phyloP scores from a whole-genome alignment of 1,140 invertebrate species.

The Hetaerina americana region DNA sequence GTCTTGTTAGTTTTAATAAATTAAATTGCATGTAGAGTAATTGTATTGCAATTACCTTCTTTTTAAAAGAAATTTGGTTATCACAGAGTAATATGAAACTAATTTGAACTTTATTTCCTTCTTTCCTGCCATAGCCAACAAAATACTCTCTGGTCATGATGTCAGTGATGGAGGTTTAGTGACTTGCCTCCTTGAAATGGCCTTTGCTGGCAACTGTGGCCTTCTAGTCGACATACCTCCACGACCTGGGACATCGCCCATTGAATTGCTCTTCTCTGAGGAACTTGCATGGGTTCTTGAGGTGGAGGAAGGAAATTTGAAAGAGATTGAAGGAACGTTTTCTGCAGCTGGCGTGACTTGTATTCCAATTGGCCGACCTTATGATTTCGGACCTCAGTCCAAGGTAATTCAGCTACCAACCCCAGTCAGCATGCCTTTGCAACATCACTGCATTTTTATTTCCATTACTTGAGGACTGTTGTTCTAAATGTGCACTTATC shows the following conservation, averaged over 20 bases:
- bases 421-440: too few relatives aligned
- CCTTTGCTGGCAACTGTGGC: constrained; percentile 79
- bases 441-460: too few relatives aligned
- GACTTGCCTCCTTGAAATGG: constrained; percentile 87
- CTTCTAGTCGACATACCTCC: constrained; percentile 50
- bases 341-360: constrained; percentile 45
- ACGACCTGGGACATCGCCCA: constrained; percentile 29
- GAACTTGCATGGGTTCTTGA: constrained; percentile 89
- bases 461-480: too few relatives aligned
- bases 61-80: too few relatives aligned
- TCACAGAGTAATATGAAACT: too few relatives aligned
- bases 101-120: too few relatives aligned
- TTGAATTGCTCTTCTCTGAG: constrained; percentile 74
- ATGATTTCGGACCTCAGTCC: constrained; percentile 50
- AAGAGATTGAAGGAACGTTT: constrained; percentile 47
- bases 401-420: constrained; percentile 25
- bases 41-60: too few relatives aligned
- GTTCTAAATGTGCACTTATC: too few relatives aligned
- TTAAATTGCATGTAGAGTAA: too few relatives aligned
- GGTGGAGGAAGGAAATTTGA: constrained; percentile 40
- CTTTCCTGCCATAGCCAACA: too few relatives aligned
- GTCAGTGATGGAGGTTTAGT: constrained; percentile 91
- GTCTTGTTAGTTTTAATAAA: too few relatives aligned
- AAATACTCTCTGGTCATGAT: constrained; percentile 84
- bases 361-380: constrained; percentile 54